Percentiles rank a stretch among this genome's conserved stretches.
Conservation (phyloP, 2,888 invertebrate species). For the Cataglyphis altisquamis region DNA sequence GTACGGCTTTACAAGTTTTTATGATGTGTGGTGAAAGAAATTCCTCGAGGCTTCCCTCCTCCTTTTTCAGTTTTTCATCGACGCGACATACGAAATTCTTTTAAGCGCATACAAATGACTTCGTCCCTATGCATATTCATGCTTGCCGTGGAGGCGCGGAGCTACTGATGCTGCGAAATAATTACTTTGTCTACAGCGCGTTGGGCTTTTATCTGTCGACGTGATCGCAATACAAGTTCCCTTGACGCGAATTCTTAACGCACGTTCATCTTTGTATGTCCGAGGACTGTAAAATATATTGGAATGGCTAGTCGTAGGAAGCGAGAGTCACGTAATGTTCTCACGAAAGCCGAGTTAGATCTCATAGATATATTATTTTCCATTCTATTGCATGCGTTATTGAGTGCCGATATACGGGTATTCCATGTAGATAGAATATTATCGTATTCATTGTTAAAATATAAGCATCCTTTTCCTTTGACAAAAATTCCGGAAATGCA, state of each 20-base stretch:
- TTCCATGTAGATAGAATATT: neutral
- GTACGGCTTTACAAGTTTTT: constrained; percentile 23
- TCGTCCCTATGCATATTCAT: constrained; percentile 25
- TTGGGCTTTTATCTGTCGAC: constrained; percentile 13
- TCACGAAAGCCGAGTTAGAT: constrained; percentile 25
- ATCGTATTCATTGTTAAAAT: neutral
- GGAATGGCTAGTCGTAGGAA: neutral
- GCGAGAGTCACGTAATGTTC: constrained; percentile 25
- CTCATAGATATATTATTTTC: constrained; percentile 27
- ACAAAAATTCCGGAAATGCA: neutral
- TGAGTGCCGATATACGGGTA: neutral
- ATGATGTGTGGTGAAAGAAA: constrained; percentile 40
- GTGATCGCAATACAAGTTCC: constrained; percentile 28
- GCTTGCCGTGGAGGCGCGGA: constrained; percentile 1
- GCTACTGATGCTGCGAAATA: constrained; percentile 38
- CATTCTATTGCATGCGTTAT: neutral
- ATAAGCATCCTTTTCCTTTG: neutral
- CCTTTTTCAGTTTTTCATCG: constrained; percentile 33
- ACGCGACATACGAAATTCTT: constrained; percentile 39
- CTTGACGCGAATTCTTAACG: constrained; percentile 18
- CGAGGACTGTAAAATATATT: constrained; percentile 19
- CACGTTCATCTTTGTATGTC: constrained; percentile 28
- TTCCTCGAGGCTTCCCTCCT: constrained; percentile 1
- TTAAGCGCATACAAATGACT: constrained; percentile 37
- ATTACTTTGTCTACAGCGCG: constrained; percentile 45